Conservation (phyloP, 2,888 invertebrate species). For the Drosophila lacicola region DNA sequence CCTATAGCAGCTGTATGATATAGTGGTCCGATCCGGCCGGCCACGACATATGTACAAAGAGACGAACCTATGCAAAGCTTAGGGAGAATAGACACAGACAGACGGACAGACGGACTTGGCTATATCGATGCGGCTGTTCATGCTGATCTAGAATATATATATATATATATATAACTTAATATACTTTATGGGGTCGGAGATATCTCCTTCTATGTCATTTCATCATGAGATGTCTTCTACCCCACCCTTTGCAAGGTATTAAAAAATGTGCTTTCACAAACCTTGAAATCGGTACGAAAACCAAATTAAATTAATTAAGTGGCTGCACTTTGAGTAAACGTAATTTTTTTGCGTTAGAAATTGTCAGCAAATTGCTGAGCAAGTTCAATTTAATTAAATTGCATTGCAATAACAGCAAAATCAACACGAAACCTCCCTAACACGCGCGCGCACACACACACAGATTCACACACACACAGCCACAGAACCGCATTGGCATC, state of each 20-base stretch:
- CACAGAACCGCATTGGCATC: conserved; percentile 22
- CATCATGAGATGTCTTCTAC: too few species aligned
- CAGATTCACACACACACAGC: neutral
- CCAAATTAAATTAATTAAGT: conserved; percentile 8
- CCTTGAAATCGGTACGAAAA: neutral
- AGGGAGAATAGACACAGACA: too few species aligned
- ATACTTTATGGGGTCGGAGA: too few species aligned
- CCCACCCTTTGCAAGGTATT: neutral
- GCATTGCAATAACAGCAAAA: conserved; percentile 31
- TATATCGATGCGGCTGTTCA: too few species aligned
- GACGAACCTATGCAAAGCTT: too few species aligned
- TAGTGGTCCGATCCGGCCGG: too few species aligned
- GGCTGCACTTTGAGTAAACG: conserved; percentile 12
- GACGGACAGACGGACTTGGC: too few species aligned
- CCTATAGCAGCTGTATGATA: too few species aligned
- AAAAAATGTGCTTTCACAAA: neutral
- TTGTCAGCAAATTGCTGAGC: conserved; percentile 16
- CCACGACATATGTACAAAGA: too few species aligned
- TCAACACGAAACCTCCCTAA: conserved; percentile 43
- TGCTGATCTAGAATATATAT: too few species aligned
- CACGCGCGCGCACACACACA: conserved; percentile 3
- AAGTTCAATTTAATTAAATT: conserved; percentile 56
- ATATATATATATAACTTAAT: too few species aligned
- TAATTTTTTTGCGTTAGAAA: conserved; percentile 17
- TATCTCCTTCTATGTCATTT: too few species aligned